Conservation (phyloP, 2,888 invertebrate species). For the Pyrgus malvae region DNA sequence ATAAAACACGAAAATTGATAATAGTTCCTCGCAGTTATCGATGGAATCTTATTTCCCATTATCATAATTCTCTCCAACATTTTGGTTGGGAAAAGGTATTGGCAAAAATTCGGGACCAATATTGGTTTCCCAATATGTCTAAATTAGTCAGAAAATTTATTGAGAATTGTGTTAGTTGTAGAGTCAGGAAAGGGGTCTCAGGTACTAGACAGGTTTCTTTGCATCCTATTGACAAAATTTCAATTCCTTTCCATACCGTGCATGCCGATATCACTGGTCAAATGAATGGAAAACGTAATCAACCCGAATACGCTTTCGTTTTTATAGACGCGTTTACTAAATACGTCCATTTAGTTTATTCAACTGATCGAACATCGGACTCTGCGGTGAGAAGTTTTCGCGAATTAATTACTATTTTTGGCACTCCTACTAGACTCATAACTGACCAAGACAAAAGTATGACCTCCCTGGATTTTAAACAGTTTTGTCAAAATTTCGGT, state of each 20-base stretch:
- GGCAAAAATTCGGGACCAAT: conserved; percentile 30
- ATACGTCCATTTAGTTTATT: conserved; percentile 27
- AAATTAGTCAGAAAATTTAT: conserved; percentile 25
- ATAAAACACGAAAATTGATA: conserved; percentile 23
- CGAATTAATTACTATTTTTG: conserved; percentile 25
- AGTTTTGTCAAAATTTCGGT: conserved; percentile 9
- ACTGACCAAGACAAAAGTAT: conserved; percentile 29
- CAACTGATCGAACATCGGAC: conserved; percentile 24
- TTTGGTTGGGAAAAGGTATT: conserved; percentile 30
- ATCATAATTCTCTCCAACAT: conserved; percentile 20
- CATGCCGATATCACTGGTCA: conserved; percentile 32
- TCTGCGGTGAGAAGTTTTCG: conserved; percentile 27
- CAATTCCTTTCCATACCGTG: conserved; percentile 29
- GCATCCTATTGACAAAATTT: conserved; percentile 31
- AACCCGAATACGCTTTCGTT: conserved; percentile 29
- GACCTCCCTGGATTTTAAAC: conserved; percentile 28
- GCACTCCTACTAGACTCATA: conserved; percentile 17
- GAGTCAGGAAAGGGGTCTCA: conserved; percentile 24
- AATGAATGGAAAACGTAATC: conserved; percentile 28
- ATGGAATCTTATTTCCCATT: conserved; percentile 22
- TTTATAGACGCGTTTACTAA: conserved; percentile 29
- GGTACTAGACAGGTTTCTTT: conserved; percentile 25
- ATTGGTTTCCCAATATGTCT: conserved; percentile 33
- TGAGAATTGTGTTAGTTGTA: conserved; percentile 24
- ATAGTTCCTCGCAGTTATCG: conserved; percentile 25